Percentiles rank a stretch among this genome's conserved stretches.
Evolutionary conservation across 2,113 vertebrate species (phyloP).

Genomic region (Corydoras maculifer): DNA sequence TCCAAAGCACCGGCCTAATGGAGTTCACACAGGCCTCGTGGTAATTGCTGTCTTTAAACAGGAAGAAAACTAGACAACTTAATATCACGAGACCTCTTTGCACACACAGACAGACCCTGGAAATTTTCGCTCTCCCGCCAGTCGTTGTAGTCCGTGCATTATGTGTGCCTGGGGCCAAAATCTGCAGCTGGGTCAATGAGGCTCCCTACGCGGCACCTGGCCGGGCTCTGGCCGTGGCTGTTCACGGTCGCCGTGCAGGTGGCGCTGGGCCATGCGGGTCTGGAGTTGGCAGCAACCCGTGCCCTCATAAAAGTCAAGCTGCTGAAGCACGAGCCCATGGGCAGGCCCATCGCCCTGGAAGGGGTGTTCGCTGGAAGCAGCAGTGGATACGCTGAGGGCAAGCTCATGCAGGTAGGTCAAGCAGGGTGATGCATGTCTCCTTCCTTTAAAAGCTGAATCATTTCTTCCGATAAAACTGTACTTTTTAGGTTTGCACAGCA

Average conservation of each 20-base stretch:
- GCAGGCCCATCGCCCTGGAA: conserved; percentile 77
- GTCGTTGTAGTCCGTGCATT: conserved; percentile 68
- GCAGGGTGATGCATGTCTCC: background rate
- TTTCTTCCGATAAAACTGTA: background rate
- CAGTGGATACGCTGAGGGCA: conserved; percentile 80
- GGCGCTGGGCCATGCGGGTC: conserved; percentile 75
- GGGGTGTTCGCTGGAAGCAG: conserved; percentile 85
- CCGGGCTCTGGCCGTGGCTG: conserved; percentile 96
- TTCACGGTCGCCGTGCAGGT: conserved; percentile 87
- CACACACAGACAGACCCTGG: conserved; percentile 1
- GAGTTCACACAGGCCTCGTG: background rate
- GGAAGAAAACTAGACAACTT: background rate
- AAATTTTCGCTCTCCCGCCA: background rate
- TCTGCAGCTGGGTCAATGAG: conserved; percentile 92
- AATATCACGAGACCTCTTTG: background rate
- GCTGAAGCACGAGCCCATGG: conserved; percentile 76
- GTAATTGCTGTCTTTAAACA: background rate
- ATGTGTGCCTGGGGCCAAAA: conserved; percentile 82
- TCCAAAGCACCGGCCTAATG: background rate
- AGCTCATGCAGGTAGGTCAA: conserved; percentile 86
- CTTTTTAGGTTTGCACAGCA: too few relatives aligned
- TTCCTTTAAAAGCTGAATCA: background rate
- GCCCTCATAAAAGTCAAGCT: conserved; percentile 86
- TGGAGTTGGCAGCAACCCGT: conserved; percentile 72
- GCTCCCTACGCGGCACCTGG: conserved; percentile 84